Evolutionary conservation across 2,113 vertebrate species (phyloP), one percentile per base, ranked within the genome.

Genomic region (Menidia beryllina): DNA sequence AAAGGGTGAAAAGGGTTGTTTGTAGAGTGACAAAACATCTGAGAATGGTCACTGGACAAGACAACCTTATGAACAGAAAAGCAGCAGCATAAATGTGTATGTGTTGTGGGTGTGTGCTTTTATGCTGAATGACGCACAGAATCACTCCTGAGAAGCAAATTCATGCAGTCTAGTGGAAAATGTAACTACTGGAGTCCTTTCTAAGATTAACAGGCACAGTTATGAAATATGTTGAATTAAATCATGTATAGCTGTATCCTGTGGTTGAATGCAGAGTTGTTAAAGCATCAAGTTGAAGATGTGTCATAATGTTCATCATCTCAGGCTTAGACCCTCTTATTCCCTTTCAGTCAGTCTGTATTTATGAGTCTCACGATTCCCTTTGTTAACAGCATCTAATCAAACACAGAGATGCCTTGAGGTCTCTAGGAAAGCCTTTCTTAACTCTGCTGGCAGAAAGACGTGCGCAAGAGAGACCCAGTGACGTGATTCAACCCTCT

Each of bases 351-450:
- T 48, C 9, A 39, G 21, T 73, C 60, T 69, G 69, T 66, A 67
- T 81, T 66, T 84, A 69, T 65, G 23, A 47, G 61, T 79, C 58
- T 82, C 71, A 77, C 52, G 62, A 82, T 74, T 84, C 60, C 65
- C 85, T 34, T 85, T 82, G 87, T 88, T 86, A 88, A 82, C 84
- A 85, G 75, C 75, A 77, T 85, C 87, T 91, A 86, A 89, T 92
- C 73, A 63, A 78, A 74, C 34, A 74, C 72, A 84, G 81, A 87
- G 92, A 89, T 34, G 85, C 91, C 89, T 73, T 48, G 73, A 89
- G 83, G 77, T 90, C 82, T 73, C 51, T 75, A 75, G 85, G 77
- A 88, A 91, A 92, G 74, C 59, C 21, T 92, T 72, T 72, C 71
- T 83, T 77, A 85, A 78, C 81, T 78, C 67, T 80, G 71, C 78